A percentile compares a stretch with the other conserved stretches of the same genome.
Conservation (phyloP, 2,888 invertebrate genomes). For the Caradrina clavipalpis region DNA sequence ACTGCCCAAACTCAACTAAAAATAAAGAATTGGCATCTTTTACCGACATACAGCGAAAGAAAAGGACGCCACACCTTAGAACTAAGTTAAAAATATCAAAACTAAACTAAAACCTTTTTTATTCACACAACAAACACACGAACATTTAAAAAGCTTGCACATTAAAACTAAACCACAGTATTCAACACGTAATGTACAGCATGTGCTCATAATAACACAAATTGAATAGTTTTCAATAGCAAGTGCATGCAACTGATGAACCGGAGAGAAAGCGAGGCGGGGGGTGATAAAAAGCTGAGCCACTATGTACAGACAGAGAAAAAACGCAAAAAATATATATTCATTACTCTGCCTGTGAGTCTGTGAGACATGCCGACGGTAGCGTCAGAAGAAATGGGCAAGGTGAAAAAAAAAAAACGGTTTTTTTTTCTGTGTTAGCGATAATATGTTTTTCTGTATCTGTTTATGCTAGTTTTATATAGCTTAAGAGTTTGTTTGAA, state of each 20-base stretch:
- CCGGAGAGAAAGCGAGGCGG: slow-evolving; percentile 66
- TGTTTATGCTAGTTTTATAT: too few relatives aligned
- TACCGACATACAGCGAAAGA: too few relatives aligned
- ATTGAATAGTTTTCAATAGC: slow-evolving; percentile 51
- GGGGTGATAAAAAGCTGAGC: slow-evolving; percentile 67
- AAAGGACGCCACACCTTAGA: too few relatives aligned
- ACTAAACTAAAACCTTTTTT: background rate
- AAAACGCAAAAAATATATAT: slow-evolving; percentile 73
- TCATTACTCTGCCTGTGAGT: slow-evolving; percentile 69
- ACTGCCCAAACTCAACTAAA: too few relatives aligned
- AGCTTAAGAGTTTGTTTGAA: too few relatives aligned
- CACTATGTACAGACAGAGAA: slow-evolving; percentile 68
- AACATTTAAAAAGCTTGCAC: background rate
- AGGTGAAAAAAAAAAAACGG: background rate
- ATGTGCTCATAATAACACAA: slow-evolving; percentile 33
- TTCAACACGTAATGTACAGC: slow-evolving; percentile 15
- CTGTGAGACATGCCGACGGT: slow-evolving; percentile 70
- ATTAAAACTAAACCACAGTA: slow-evolving; percentile 5
- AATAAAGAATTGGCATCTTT: too few relatives aligned
- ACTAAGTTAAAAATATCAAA: too few relatives aligned
- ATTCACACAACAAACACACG: slow-evolving; percentile 3
- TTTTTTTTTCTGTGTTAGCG: too few relatives aligned
- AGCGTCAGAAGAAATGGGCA: slow-evolving; percentile 55
- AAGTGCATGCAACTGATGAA: slow-evolving; percentile 59
- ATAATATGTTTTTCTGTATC: too few relatives aligned